These are phyloP conservation scores for Theretra japonica DNA, from an alignment of 2,888 invertebrate genomes.

Conservation along the genomic window DNA sequence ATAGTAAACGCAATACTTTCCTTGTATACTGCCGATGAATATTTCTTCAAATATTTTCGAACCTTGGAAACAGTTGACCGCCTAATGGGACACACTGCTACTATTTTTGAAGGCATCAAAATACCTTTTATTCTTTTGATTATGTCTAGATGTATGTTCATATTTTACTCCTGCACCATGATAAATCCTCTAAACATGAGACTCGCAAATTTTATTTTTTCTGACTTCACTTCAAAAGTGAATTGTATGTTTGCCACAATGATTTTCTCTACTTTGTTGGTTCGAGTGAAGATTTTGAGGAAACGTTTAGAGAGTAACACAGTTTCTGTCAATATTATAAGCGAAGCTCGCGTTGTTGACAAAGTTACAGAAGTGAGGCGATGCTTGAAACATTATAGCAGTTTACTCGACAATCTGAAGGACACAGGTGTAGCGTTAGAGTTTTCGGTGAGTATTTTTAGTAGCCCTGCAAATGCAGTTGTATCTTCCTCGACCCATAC, in stretches of 20 bases:
- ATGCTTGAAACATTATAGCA: neutral
- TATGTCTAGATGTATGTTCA: too few relatives aligned
- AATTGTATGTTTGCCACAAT: neutral
- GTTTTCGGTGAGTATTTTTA: slow-evolving; percentile 25
- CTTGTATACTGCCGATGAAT: too few relatives aligned
- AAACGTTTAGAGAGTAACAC: neutral
- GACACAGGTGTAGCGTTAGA: slow-evolving; percentile 24
- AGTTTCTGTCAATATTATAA: neutral
- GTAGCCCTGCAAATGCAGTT: too few relatives aligned
- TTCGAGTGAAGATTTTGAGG: neutral
- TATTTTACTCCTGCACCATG: too few relatives aligned
- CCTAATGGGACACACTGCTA: too few relatives aligned
- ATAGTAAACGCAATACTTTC: too few relatives aligned
- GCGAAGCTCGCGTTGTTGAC: neutral
- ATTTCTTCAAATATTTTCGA: too few relatives aligned
- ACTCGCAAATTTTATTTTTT: neutral
- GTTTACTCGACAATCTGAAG: slow-evolving; percentile 27
- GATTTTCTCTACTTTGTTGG: neutral
- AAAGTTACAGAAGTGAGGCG: neutral
- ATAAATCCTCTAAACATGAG: too few relatives aligned
- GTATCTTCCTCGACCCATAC: too few relatives aligned
- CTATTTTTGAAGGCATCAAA: too few relatives aligned
- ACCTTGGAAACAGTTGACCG: neutral
- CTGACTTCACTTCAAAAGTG: neutral
- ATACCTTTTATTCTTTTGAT: too few relatives aligned